Conservation (phyloP, 2,797 vertebrate genomes). For the Setipinna tenuifilis region DNA sequence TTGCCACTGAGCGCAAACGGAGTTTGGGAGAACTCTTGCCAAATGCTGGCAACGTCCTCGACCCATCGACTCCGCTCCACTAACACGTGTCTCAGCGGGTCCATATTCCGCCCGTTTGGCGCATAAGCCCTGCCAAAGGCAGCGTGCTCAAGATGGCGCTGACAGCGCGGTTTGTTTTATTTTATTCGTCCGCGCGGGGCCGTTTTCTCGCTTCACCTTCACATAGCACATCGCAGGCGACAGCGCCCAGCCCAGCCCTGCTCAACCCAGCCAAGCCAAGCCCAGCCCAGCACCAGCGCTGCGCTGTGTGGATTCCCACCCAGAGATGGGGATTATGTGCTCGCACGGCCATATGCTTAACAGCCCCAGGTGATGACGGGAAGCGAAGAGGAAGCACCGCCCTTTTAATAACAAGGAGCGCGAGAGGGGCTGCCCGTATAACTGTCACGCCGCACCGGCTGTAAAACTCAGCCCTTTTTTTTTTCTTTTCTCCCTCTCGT, state of each 20-base stretch:
- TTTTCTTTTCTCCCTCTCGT: background rate
- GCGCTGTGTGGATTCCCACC: conserved; percentile 13
- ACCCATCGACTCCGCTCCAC: background rate
- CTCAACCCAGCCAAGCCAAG: no score
- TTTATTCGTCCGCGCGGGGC: conserved; percentile 24
- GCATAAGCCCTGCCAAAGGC: background rate
- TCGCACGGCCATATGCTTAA: conserved; percentile 64
- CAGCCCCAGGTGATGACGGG: conserved; percentile 60
- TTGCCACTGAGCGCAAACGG: background rate
- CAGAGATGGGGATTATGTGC: conserved; percentile 50
- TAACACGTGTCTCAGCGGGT: conserved; percentile 34
- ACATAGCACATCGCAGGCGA: conserved; percentile 34
- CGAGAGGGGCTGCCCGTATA: background rate
- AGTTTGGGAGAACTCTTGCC: background rate
- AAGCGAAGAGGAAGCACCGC: conserved; percentile 64
- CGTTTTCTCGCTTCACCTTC: conserved; percentile 18
- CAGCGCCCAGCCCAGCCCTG: background rate
- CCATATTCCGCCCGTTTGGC: conserved; percentile 41
- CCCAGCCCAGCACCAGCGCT: background rate
- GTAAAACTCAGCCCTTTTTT: background rate
- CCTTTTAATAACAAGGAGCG: conserved; percentile 66
- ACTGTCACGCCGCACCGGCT: background rate
- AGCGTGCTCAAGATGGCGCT: conserved; percentile 31
- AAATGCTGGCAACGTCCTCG: background rate
- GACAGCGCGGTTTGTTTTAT: conserved; percentile 35